These are phyloP conservation scores for Corvus hawaiiensis DNA, from an alignment of 2,113 vertebrate genomes.

Conservation along the genomic window DNA sequence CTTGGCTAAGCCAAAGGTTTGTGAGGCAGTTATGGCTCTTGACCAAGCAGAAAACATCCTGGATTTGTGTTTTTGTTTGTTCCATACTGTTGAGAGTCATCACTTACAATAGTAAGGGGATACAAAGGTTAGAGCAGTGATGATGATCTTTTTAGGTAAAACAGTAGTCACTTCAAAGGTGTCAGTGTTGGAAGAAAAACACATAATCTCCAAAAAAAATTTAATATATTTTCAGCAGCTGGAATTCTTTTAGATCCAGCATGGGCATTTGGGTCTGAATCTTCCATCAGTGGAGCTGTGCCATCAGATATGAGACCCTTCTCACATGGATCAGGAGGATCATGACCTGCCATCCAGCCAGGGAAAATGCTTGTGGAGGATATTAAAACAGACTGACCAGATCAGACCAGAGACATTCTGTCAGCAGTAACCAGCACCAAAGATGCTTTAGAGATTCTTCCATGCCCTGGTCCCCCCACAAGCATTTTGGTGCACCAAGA, in stretches of 20 bases:
- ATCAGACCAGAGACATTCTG: not conserved
- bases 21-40: not conserved
- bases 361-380: not conserved
- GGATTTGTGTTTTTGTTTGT: not conserved
- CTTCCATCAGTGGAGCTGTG: not conserved
- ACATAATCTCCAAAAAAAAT: not conserved
- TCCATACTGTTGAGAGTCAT: not conserved
- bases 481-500: not conserved
- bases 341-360: not conserved
- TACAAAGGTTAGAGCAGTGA: not conserved
- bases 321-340: not conserved
- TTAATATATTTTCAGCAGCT: not conserved
- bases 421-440: not conserved
- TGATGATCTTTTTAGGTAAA: not conserved
- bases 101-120: not conserved
- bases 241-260: not conserved
- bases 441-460: not conserved
- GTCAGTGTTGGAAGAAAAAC: not conserved
- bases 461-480: rapidly evolving
- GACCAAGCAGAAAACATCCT: not conserved
- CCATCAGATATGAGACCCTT: not conserved
- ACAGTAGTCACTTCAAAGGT: not conserved
- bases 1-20: not conserved
- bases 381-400: not conserved
- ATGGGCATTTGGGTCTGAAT: not conserved